These are phyloP conservation scores for Lonchura striata DNA, from an alignment of 2,113 vertebrate genomes.

Conservation along the genomic window DNA sequence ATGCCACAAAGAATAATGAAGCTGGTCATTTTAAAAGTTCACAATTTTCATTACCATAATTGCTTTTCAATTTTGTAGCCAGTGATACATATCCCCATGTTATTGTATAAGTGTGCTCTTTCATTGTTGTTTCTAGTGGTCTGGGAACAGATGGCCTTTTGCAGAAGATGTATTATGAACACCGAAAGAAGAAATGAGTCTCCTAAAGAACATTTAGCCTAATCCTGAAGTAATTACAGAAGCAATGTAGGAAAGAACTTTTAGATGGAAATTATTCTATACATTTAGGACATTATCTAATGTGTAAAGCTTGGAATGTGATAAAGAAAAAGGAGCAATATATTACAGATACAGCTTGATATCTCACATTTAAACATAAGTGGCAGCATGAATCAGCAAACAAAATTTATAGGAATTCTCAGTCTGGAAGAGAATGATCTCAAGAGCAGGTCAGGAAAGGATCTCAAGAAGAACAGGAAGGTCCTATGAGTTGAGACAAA, in stretches of 20 bases:
- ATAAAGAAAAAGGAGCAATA: not conserved
- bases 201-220: slow-evolving; percentile 28
- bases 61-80: slow-evolving; percentile 34
- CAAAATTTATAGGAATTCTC: not conserved
- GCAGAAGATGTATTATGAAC: slow-evolving; percentile 27
- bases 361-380: not conserved
- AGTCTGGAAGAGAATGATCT: not conserved
- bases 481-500: not conserved
- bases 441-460: not conserved
- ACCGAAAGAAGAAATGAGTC: slow-evolving; percentile 28
- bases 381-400: not conserved
- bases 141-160: slow-evolving; percentile 43
- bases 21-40: slow-evolving; percentile 38
- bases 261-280: not conserved
- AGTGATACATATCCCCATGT: slow-evolving; percentile 13
- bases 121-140: slow-evolving; percentile 41
- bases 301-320: not conserved
- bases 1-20: slow-evolving; percentile 6
- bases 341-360: not conserved
- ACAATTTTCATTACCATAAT: slow-evolving; percentile 41
- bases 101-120: not conserved
- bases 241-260: not conserved
- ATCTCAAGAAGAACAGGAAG: not conserved
- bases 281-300: not conserved
- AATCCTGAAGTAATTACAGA: slow-evolving; percentile 38